phyloP scores from a whole-genome alignment of 2,888 invertebrate species.

The Pollenia amentaria region DNA sequence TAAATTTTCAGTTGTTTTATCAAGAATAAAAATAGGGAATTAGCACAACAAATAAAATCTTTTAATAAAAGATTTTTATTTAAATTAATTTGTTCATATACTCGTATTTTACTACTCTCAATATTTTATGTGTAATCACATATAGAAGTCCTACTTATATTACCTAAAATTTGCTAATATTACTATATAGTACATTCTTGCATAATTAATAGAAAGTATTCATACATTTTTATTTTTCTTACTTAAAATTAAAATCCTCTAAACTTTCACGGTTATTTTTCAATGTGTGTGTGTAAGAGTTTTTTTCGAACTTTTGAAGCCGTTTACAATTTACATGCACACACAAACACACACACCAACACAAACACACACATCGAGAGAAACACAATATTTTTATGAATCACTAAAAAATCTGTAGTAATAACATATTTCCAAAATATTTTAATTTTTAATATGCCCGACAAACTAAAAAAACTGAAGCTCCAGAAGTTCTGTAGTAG shows the following conservation, averaged over 20 bases:
- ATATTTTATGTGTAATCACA: no score
- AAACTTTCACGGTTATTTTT: background rate
- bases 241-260: constrained; percentile 7
- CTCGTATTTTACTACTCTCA: no score
- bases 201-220: background rate
- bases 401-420: constrained; percentile 7
- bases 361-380: no score
- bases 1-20: no score
- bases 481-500: background rate
- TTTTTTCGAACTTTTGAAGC: background rate
- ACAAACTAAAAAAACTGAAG: background rate
- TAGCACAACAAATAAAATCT: no score
- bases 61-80: no score
- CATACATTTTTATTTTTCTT: constrained; percentile 3
- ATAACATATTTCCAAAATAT: constrained; percentile 31
- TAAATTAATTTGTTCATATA: no score
- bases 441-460: constrained; percentile 10
- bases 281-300: no score
- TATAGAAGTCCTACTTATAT: no score
- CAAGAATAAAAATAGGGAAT: no score
- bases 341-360: background rate
- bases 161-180: no score
- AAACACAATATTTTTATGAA: background rate
- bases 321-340: background rate
- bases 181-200: no score